These are phyloP conservation scores for Prinia subflava DNA, from an alignment of 2,113 vertebrate genomes.

Conservation along the genomic window DNA sequence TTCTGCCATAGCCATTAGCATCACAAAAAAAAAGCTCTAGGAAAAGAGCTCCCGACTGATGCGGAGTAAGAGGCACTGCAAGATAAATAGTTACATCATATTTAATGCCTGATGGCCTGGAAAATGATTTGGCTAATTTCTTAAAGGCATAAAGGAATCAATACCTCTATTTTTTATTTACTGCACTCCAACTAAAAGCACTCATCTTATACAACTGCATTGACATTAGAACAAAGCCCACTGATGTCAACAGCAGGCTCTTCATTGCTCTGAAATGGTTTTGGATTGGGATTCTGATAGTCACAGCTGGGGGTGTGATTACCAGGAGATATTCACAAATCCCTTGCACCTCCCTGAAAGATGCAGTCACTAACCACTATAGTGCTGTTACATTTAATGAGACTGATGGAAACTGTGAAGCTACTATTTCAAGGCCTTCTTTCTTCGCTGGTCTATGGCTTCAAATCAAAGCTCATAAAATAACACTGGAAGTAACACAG, in stretches of 20 bases:
- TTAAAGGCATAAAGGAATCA: not conserved
- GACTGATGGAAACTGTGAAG: not conserved
- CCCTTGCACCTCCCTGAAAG: not conserved
- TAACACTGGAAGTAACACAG: not conserved
- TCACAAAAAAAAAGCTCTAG: not conserved
- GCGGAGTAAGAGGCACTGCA: not conserved
- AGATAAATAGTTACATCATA: not conserved
- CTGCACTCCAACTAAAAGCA: not conserved
- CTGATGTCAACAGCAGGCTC: not conserved
- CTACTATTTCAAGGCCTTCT: not conserved
- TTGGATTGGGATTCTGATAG: not conserved
- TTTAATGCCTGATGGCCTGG: not conserved
- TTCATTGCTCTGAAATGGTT: not conserved
- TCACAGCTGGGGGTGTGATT: not conserved
- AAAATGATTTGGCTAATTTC: not conserved
- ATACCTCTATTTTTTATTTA: not conserved
- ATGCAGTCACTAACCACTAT: not conserved
- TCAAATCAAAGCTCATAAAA: not conserved
- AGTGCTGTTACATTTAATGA: not conserved
- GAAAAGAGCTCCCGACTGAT: not conserved
- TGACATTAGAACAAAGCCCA: not conserved
- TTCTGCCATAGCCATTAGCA: not conserved
- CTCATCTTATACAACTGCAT: not conserved
- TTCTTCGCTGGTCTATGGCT: not conserved
- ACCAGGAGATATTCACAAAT: not conserved